Evolutionary conservation across 2,113 vertebrate genomes (phyloP).

Genomic region (Rhineura floridana): DNA sequence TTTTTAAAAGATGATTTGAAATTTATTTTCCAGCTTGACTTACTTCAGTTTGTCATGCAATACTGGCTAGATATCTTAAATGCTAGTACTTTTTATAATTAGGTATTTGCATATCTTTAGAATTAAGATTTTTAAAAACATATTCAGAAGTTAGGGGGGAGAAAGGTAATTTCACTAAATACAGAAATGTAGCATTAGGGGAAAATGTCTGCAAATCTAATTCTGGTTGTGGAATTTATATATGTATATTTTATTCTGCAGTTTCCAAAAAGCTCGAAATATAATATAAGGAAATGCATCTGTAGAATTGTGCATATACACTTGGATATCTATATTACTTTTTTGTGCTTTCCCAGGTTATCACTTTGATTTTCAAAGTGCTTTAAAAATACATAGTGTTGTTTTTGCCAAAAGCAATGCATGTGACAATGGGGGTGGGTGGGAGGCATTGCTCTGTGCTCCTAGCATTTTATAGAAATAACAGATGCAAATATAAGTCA

Average conservation of each 20-base stretch:
- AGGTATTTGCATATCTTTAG: neutral
- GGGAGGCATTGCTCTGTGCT: conserved; percentile 43
- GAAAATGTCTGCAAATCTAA: neutral
- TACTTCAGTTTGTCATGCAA: neutral
- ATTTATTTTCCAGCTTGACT: neutral
- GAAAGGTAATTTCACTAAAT: conserved; percentile 31
- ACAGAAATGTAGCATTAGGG: conserved; percentile 21
- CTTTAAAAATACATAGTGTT: conserved; percentile 41
- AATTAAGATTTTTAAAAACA: neutral
- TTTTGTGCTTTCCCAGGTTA: conserved; percentile 16
- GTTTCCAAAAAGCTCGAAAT: conserved; percentile 43
- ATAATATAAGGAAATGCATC: conserved; percentile 16
- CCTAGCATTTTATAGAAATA: conserved; percentile 40
- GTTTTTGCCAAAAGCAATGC: conserved; percentile 40
- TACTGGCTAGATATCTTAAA: neutral
- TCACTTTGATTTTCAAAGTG: conserved; percentile 42
- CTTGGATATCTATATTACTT: conserved; percentile 4
- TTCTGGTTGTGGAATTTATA: neutral
- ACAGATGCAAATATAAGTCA: conserved; percentile 43
- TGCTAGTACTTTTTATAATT: neutral
- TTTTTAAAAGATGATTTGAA: neutral
- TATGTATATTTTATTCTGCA: conserved; percentile 19
- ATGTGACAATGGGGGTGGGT: neutral
- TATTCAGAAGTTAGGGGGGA: neutral
- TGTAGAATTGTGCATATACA: neutral